These are phyloP conservation scores for Monoplex corrugatus DNA, from an alignment of 2,888 invertebrate genomes.

Conservation along the genomic window DNA sequence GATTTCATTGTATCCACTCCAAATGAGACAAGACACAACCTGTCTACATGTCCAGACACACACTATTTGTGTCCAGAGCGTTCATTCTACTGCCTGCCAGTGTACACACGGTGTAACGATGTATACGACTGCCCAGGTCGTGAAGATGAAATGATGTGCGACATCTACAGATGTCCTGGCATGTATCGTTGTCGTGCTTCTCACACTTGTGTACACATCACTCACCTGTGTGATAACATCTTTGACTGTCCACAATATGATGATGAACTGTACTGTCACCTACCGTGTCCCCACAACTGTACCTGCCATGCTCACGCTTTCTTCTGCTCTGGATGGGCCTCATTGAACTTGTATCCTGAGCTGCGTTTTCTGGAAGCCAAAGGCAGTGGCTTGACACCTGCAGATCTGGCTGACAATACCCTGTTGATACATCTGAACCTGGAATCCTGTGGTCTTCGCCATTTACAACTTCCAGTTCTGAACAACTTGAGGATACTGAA, in stretches of 20 bases:
- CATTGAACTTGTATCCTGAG: background rate
- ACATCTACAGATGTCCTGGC: background rate
- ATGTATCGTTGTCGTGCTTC: background rate
- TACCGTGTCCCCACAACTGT: background rate
- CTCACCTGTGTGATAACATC: slow-evolving; percentile 12
- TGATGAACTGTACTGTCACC: slow-evolving; percentile 25
- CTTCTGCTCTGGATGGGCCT: background rate
- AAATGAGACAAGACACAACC: too few relatives aligned
- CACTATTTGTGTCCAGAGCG: too few relatives aligned
- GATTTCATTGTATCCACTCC: too few relatives aligned
- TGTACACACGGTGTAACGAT: background rate
- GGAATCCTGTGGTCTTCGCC: background rate
- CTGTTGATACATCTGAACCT: background rate
- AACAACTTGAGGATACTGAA: background rate
- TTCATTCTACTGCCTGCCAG: too few relatives aligned
- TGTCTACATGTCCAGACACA: too few relatives aligned
- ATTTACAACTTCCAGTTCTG: background rate
- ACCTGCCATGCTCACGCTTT: background rate
- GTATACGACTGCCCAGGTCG: background rate
- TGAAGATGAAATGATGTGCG: background rate
- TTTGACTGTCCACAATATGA: background rate
- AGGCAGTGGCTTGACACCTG: background rate
- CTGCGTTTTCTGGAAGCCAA: background rate
- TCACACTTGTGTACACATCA: background rate
- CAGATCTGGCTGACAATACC: background rate